These are phyloP conservation scores for Loripinus fragilis DNA, from an alignment of 2,888 invertebrate genomes.

Conservation along the genomic window DNA sequence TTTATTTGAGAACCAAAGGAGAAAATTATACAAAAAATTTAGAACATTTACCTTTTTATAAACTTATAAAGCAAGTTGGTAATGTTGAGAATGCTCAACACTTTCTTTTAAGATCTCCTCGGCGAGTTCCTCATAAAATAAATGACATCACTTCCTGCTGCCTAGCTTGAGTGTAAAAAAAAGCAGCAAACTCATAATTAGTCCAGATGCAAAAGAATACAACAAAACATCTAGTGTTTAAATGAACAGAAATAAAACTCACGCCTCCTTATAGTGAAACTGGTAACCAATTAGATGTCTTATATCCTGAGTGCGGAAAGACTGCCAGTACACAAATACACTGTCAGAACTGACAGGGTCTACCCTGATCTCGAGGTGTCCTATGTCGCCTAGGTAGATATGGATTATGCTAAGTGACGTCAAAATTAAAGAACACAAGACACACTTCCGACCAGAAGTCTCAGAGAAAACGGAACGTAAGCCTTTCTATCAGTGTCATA, in stretches of 20 bases:
- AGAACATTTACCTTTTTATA: too few relatives aligned
- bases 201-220: conserved; percentile 9
- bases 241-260: conserved; percentile 3
- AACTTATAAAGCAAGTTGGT: too few relatives aligned
- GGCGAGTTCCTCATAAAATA: too few relatives aligned
- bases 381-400: conserved; percentile 16
- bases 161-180: conserved; percentile 16
- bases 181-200: conserved; percentile 18
- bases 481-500: neutral
- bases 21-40: too few relatives aligned
- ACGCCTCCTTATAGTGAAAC: conserved; percentile 1
- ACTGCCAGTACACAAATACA: neutral
- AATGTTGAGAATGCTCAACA: too few relatives aligned
- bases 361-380: conserved; percentile 12
- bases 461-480: conserved; percentile 4
- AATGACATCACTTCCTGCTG: conserved; percentile 4
- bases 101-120: too few relatives aligned
- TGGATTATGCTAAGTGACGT: conserved; percentile 18
- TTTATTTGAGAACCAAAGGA: too few relatives aligned
- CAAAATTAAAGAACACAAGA: conserved; percentile 15
- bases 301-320: neutral
- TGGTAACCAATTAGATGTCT: conserved; percentile 4
- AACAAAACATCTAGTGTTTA: conserved; percentile 17
- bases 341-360: neutral
- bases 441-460: conserved; percentile 13